Evolutionary conservation across 2,797 vertebrate genomes (phyloP), one percentile per base, ranked within the genome.

Genomic region (Sebastiscus tertius): DNA sequence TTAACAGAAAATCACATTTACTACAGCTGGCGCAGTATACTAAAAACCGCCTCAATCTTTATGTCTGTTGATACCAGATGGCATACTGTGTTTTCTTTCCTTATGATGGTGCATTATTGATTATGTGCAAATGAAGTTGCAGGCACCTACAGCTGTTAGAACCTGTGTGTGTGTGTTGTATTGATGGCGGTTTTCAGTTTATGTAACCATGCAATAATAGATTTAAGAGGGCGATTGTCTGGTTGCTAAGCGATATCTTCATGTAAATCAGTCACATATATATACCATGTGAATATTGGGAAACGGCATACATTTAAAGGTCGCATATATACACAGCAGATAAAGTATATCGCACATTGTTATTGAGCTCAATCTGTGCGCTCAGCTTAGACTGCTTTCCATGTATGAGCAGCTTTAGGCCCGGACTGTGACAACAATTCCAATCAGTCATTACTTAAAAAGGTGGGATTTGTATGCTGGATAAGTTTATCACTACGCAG

Each of bases 381-480:
- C 5, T 33, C 39, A 11, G 42, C 31, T 67, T 16, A 5, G 26
- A 34, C 34, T 22, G n/a, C 34, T 62, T 67, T 81, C 31, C 59
- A 22, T 56, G 34, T 46, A 36, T 8, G 13, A 39, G 36, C 73
- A 63, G 18, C 64, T 58, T 61, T 3, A 49, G 55, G 68, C 27
- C 52, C 71, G 64, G 22, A 13, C 29, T 31, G 13, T 20, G 56
- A 39, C 62, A n/a, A 13, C 26, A 33, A 39, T 60, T 70, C n/a
- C 14, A 58, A 31, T 69, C 70, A 80, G 12, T 82, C 34, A 73
- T 75, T 52, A 58, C 26, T 33, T 33, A 29, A 24, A 67, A 29
- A 54, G 18, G 49, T 52, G 46, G 24, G 31, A 60, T 87, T 81
- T 75, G 26, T 63, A 36, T 74, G 77, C 82, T 22, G 65, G 62